phyloP scores from a whole-genome alignment of 1,140 invertebrate genomes.

The Choristoneura fumiferana region DNA sequence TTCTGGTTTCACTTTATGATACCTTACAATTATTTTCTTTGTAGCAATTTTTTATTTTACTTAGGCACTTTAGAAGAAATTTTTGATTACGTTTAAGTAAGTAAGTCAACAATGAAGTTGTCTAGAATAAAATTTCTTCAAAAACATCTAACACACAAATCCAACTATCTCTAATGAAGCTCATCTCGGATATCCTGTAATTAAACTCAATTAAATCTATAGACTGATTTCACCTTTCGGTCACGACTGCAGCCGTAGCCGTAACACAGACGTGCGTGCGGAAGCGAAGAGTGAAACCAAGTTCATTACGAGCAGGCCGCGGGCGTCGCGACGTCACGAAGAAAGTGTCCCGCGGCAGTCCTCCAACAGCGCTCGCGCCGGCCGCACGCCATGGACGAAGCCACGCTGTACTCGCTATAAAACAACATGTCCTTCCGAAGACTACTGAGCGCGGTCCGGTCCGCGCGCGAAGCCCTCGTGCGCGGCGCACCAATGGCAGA shows the following conservation, averaged over 20 bases:
- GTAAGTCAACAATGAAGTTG: too few relatives aligned
- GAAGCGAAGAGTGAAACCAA: constrained; percentile 20
- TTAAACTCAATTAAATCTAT: too few relatives aligned
- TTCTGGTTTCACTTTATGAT: too few relatives aligned
- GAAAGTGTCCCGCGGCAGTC: constrained; percentile 46
- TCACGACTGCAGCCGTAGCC: too few relatives aligned
- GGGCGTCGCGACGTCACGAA: constrained; percentile 57
- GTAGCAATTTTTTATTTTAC: too few relatives aligned
- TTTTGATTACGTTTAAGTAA: too few relatives aligned
- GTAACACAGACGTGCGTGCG: background rate
- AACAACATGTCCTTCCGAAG: constrained; percentile 59
- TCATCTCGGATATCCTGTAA: too few relatives aligned
- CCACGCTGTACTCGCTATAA: constrained; percentile 18
- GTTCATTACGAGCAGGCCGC: too few relatives aligned
- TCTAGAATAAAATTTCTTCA: too few relatives aligned
- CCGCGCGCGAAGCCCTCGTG: constrained; percentile 55
- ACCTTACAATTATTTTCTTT: too few relatives aligned
- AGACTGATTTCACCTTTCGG: too few relatives aligned
- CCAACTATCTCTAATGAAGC: background rate
- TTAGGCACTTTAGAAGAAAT: too few relatives aligned
- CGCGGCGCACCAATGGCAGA: constrained; percentile 56
- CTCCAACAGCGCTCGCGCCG: constrained; percentile 30
- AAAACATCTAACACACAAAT: background rate
- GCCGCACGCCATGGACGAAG: constrained; percentile 42
- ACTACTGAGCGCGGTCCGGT: constrained; percentile 57